Conservation (phyloP, 2,797 vertebrate species). For the Numenius phaeopus region DNA sequence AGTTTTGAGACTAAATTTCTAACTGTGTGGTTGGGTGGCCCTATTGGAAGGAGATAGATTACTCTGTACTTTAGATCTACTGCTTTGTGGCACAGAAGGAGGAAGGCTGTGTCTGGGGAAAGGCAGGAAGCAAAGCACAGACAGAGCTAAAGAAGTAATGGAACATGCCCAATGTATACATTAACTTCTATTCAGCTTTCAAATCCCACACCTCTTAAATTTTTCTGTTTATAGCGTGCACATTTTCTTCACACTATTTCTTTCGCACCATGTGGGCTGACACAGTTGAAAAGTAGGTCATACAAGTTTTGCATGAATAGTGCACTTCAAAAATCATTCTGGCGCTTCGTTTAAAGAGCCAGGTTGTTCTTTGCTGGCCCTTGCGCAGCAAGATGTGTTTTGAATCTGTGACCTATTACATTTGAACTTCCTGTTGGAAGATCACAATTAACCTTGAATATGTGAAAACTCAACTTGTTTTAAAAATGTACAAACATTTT, state of each 20-base stretch:
- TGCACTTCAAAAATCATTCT: neutral
- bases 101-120: neutral
- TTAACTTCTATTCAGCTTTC: neutral
- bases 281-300: constrained; percentile 16
- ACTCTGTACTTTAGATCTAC: neutral
- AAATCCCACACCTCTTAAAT: neutral
- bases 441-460: neutral
- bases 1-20: neutral
- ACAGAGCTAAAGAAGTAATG: neutral
- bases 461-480: neutral
- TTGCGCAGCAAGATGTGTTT: neutral
- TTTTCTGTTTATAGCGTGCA: neutral
- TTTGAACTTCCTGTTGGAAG: neutral
- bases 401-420: neutral
- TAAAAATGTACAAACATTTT: neutral
- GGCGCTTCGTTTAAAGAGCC: neutral
- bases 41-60: neutral
- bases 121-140: neutral
- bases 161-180: neutral
- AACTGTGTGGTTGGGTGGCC: neutral
- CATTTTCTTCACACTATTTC: neutral
- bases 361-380: neutral
- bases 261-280: constrained; percentile 1
- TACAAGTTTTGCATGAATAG: neutral
- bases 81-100: neutral